Evolutionary conservation across 2,797 vertebrate genomes (phyloP), one percentile per base, ranked within the genome.

Genomic region (Artibeus lituratus): DNA sequence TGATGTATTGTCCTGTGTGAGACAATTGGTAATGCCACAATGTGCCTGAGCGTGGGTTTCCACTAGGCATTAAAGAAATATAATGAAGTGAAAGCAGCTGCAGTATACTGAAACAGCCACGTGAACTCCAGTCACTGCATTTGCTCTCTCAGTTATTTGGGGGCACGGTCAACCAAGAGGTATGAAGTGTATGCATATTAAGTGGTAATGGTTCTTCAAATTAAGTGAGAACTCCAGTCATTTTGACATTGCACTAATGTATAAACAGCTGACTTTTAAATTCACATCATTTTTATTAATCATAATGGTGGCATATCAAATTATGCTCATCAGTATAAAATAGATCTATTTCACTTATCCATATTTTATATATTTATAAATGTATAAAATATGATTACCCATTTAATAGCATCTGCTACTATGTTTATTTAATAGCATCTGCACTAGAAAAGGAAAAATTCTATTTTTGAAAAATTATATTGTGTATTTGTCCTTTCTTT

Each of bases 201-300:
- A 97, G 72, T 90, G 70, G 89, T 92, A 98, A 97, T 35, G 96
- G 97, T 98, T 97, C 95, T 98, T 98, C 96, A 98, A 92, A 91
- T 97, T 97, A 98, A 97, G 94, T 97, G 96, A 98, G 98, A 98
- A 97, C 72, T 96, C 87, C 91, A 92, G 88, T 96, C 97, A 96
- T 97, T 96, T 98, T 94, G 97, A 93, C 91, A 98, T 97, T 95
- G 98, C 96, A 96, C 98, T 97, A 97, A 98, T 78, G 57, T 96
- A 92, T 44, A 93, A 91, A 94, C 95, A 97, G 86, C 95, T 97
- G 96, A 94, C 94, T 97, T 98, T 98, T 96, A 94, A 97, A 98
- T 98, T 96, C 73, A 90, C 97, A 93, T 97, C 97, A 98, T 98
- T 97, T 96, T 96, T 97, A 97, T 97, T 98, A 98, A 97, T 96